Evolutionary conservation across 2,888 invertebrate genomes (phyloP), one percentile per base, ranked within the genome.

Genomic region (Ceramica pisi): DNA sequence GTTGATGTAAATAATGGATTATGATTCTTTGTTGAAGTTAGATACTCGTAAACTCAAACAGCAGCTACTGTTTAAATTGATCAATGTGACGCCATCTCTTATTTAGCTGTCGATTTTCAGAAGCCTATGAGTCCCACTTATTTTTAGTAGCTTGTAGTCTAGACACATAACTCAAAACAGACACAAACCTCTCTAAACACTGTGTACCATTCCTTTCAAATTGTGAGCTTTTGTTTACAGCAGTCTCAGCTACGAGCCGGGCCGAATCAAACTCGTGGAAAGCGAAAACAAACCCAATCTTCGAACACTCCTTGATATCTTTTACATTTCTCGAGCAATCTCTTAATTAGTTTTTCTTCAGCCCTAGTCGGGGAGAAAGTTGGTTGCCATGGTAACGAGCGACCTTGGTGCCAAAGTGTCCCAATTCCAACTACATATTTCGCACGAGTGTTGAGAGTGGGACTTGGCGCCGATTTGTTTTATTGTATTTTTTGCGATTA

Each of bases 381-480:
- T 57, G 50, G 68, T 76, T 66, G 51, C 59, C 51, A 71, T 80
- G 66, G 68, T 23, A 23, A 71, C 76, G 7, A 56, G n/a, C 60
- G 53, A 64, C 81, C 80, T 80, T 77, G 80, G 56, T 56, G 55
- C 63, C 57, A 46, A 51, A 53, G 48, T 60, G 60, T 67, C 71
- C 71, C 66, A 75, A 72, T 77, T 77, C 63, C 55, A 70, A 63
- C 70, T 71, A n/a, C n/a, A n/a, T n/a, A 71, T 72, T 80, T 69
- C 59, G 71, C 65, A 26, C 57, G 51, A 71, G 57, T 60, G 21
- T 23, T n/a, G 44, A 59, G 23, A 71, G 41, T 53, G 63, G 64
- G 53, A 73, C 51, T 82, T 74, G 68, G 80, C 67, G 68, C 63
- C 68, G 65, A 85, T 80, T 80, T 78, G 64, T 66, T 77, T 76